These are phyloP conservation scores for Acleris sparsana DNA, from an alignment of 2,888 invertebrate genomes.

Conservation along the genomic window DNA sequence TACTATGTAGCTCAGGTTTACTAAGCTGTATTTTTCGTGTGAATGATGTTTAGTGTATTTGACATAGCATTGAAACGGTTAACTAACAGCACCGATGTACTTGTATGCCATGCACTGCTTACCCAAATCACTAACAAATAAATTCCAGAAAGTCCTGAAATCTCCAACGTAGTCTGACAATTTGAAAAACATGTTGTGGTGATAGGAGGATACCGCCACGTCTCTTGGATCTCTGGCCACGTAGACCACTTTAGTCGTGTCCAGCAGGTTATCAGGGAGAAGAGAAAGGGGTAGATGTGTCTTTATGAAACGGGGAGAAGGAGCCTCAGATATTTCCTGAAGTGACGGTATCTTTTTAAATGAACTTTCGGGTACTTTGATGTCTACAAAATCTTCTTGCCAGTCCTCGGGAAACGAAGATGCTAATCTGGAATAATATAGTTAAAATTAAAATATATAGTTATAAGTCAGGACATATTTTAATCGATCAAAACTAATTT, in stretches of 20 bases:
- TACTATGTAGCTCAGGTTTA: no score
- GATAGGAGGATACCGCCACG: slow-evolving; percentile 88
- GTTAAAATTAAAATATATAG: no score
- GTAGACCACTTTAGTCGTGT: slow-evolving; percentile 78
- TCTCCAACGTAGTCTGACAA: slow-evolving; percentile 84
- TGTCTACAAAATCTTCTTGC: no score
- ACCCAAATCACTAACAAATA: slow-evolving; percentile 84
- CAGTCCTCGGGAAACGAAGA: background rate
- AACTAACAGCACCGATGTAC: no score
- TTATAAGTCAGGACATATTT: no score
- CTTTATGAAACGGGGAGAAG: slow-evolving; percentile 75
- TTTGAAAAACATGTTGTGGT: slow-evolving; percentile 84
- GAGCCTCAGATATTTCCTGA: slow-evolving; percentile 24
- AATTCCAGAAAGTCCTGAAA: slow-evolving; percentile 84
- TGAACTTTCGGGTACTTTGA: background rate
- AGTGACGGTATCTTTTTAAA: background rate
- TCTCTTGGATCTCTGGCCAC: slow-evolving; percentile 90
- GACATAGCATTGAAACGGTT: no score
- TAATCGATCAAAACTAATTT: no score
- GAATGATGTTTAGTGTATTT: no score
- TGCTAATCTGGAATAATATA: background rate
- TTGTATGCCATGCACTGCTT: slow-evolving; percentile 44
- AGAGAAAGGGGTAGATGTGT: slow-evolving; percentile 78
- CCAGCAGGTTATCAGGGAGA: slow-evolving; percentile 58
- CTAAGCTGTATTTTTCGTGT: no score